A percentile compares a stretch with the other conserved stretches of the same genome.
Conservation (phyloP, 2,113 vertebrate species). For the Tetrao urogallus region DNA sequence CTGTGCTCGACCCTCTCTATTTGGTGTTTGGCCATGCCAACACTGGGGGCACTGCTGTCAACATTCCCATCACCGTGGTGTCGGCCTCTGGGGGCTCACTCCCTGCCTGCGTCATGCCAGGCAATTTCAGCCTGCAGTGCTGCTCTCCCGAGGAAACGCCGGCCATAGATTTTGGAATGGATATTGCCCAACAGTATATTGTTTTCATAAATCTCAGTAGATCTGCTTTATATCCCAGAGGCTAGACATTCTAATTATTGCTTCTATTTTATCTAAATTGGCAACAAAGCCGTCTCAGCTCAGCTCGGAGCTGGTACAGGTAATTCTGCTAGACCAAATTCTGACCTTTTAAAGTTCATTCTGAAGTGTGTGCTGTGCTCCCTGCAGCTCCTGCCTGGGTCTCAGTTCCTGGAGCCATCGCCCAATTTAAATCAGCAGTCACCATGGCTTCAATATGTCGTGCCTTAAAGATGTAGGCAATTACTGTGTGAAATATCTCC, state of each 20-base stretch:
- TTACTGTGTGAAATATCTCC: slow-evolving; percentile 68
- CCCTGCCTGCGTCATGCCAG: not conserved
- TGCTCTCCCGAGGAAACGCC: slow-evolving; percentile 56
- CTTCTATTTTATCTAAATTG: slow-evolving; percentile 75
- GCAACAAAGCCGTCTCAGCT: slow-evolving; percentile 64
- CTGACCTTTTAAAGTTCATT: slow-evolving; percentile 71
- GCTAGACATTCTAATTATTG: slow-evolving; percentile 72
- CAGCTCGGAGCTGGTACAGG: slow-evolving; percentile 58
- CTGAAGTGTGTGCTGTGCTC: slow-evolving; percentile 29
- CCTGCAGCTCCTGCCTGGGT: not conserved
- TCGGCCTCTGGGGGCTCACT: not conserved
- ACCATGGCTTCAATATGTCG: slow-evolving; percentile 55
- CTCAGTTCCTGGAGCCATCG: slow-evolving; percentile 8
- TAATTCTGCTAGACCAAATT: slow-evolving; percentile 64
- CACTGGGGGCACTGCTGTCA: not conserved
- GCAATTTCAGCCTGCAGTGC: slow-evolving; percentile 43
- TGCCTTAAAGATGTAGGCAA: slow-evolving; percentile 66
- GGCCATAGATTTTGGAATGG: slow-evolving; percentile 67
- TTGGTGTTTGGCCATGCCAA: not conserved
- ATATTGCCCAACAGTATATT: slow-evolving; percentile 72
- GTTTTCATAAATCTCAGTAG: slow-evolving; percentile 72
- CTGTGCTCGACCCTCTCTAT: too few relatives aligned
- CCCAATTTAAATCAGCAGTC: slow-evolving; percentile 67
- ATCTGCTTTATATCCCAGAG: slow-evolving; percentile 58
- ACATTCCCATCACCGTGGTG: not conserved